Evolutionary conservation across 2,888 invertebrate species (phyloP), one percentile per base, ranked within the genome.

Genomic region (Lasioglossum figueresi): DNA sequence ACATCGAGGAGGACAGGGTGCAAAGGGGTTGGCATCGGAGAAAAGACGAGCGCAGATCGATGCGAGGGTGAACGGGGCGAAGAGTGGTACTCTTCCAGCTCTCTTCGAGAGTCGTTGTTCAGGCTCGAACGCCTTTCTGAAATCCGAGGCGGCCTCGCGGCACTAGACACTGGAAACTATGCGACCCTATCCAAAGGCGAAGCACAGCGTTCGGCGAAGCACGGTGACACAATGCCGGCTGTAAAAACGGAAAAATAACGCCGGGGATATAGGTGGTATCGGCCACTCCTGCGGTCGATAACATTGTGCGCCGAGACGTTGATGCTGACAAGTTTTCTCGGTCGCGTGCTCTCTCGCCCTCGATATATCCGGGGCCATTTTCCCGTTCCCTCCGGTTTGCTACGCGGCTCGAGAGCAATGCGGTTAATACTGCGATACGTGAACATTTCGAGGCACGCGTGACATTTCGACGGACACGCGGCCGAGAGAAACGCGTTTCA

Each of bases 251-350:
- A 76, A 80, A 76, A 83, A 79, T 37, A 31, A 59, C 66, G 75
- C 40, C 37, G 66, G 59, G 79, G 10, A 71, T 73, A 86, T 52
- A 79, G 63, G 52, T 63, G 52, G 66, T 70, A 85, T 70, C 75
- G 84, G 83, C 85, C 88, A 84, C 86, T 86, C 78, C 82, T 74
- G 82, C 77, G 79, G 76, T 84, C 82, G 88, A 85, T 84, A 86
- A 86, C 83, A 88, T 89, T 88, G 85, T 85, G 82, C 19, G 37
- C 40, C 52, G 75, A 83, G 78, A 87, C 82, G 66, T 85, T 71
- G 85, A 85, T 80, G 84, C 82, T 85, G 89, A 87, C 87, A 85
- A 85, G 82, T 88, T 80, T 63, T 83, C 80, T 84, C 78, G 70
- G 48, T 72, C 79, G 43, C 77, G 71, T 77, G 66, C 48, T 82